Percentiles rank a stretch among this genome's conserved stretches.
Conservation (phyloP, 1,140 invertebrate genomes). For the Drosophila dunni region DNA sequence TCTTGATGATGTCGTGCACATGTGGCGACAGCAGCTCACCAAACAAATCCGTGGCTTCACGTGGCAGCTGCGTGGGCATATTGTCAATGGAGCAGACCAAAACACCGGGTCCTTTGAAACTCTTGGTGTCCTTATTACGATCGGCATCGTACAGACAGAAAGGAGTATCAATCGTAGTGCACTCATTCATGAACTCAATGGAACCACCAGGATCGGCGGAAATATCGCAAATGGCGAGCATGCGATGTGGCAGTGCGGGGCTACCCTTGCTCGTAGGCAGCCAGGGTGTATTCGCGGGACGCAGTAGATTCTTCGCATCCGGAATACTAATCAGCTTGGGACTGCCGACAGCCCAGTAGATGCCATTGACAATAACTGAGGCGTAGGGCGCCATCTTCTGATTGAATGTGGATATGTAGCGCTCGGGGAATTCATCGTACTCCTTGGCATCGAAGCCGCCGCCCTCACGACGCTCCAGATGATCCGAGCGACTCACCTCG, state of each 20-base stretch:
- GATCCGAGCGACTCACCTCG: constrained; percentile 96
- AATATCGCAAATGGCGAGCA: constrained; percentile 98
- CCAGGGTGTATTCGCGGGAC: constrained; percentile 96
- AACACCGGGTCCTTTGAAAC: constrained; percentile 98
- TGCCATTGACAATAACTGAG: constrained; percentile 98
- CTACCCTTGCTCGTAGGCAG: constrained; percentile 93
- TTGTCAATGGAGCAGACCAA: constrained; percentile 99
- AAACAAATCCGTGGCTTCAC: constrained; percentile 99
- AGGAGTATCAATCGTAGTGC: constrained; percentile 99
- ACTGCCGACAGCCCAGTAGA: constrained; percentile 99
- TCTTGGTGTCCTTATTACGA: constrained; percentile 97
- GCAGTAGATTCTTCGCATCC: constrained; percentile 97
- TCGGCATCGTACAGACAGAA: constrained; percentile 99
- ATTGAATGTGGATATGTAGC: constrained; percentile 98
- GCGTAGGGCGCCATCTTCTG: constrained; percentile 99
- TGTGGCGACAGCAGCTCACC: constrained; percentile 96
- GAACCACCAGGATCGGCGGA: constrained; percentile 99
- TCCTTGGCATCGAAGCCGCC: constrained; percentile 96
- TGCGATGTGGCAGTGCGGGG: constrained; percentile 94
- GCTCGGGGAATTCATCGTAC: constrained; percentile 96
- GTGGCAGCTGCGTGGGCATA: constrained; percentile 99
- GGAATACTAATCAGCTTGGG: constrained; percentile 98
- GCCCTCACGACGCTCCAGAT: constrained; percentile 95
- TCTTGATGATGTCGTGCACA: constrained; percentile 95
- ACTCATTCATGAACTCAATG: constrained; percentile 99